Evolutionary conservation across 2,797 vertebrate genomes (phyloP), one percentile per base, ranked within the genome.

Genomic region (Epinephelus awoara): DNA sequence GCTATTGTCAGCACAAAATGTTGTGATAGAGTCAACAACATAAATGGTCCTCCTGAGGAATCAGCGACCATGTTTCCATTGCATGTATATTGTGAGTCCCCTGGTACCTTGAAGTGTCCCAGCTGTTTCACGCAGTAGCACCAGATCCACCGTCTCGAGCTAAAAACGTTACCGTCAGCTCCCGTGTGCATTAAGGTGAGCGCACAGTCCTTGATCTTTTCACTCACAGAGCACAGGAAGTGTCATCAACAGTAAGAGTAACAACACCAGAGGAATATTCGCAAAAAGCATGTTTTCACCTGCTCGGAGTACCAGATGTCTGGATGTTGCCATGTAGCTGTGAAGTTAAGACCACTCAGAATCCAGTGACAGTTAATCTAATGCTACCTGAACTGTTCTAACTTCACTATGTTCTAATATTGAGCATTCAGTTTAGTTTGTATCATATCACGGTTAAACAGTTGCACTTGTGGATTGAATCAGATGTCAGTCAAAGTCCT

Each of bases 61-160:
- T 40, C 58, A 73, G 64, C 8, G 2, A 50, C 27, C 47, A 42
- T 42, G 34, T 42, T 82, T 75, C 5, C 34, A 59, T 63, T 66
- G 56, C n/a, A n/a, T 18, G 8, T 19, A 7, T 23, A 0, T 44
- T 34, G 6, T 56, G 27, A 38, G 25, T 63, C 65, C 15, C 34
- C 44, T 18, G 44, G 46, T 77, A 51, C 29, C 38, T 70, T 21
- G 7, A 27, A 13, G 5, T 6, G 40, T 62, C 44, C 0, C 0
- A 29, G 17, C 42, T 12, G 29, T 34, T 71, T 40, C 47, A 47
- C 19, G 49, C n/a, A 63, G 44, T 59, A 82, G 79, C 73, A 88
- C 77, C 74, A 67, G 17, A 71, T 67, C 67, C 64, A 67, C 14
- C 0, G 5, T 55, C 67, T 57, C 44, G 44, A 34, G 47, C 49